Evolutionary conservation across 2,113 vertebrate genomes (phyloP).

Genomic region (Nesogale talazaci): DNA sequence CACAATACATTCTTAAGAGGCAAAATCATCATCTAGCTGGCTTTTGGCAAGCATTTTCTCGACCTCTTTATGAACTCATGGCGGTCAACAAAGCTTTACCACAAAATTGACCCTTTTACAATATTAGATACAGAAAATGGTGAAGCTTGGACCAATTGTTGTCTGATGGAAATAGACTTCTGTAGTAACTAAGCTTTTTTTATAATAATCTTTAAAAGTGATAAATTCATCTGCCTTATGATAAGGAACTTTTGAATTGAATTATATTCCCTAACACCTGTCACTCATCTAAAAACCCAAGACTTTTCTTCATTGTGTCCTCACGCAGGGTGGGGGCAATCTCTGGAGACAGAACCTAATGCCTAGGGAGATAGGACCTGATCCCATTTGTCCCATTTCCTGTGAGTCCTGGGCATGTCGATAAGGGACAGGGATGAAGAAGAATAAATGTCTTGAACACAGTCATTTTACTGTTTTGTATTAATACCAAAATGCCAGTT

Average conservation of each 20-base stretch:
- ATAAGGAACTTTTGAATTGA: not conserved
- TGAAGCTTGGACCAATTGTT: not conserved
- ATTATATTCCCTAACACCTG: conserved; percentile 6
- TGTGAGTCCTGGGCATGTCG: not conserved
- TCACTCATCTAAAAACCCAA: conserved; percentile 5
- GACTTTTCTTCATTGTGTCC: conserved; percentile 2
- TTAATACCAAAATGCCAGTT: not conserved
- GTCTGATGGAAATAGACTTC: not conserved
- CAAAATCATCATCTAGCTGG: not conserved
- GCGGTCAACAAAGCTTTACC: not conserved
- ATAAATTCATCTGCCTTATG: not conserved
- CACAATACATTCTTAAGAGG: conserved; percentile 9
- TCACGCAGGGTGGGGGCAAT: not conserved
- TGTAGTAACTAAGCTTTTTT: not conserved
- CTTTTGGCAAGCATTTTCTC: not conserved
- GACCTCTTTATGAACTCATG: not conserved
- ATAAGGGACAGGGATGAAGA: not conserved
- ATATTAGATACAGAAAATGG: not conserved
- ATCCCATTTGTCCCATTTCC: not conserved
- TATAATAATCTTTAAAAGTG: not conserved
- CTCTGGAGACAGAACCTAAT: not conserved
- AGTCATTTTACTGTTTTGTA: conserved; percentile 23
- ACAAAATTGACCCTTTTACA: not conserved
- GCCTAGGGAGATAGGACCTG: not conserved
- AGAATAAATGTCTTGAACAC: not conserved